Evolutionary conservation across 1,140 invertebrate species (phyloP).

Genomic region (Drosophila malerkotliana): DNA sequence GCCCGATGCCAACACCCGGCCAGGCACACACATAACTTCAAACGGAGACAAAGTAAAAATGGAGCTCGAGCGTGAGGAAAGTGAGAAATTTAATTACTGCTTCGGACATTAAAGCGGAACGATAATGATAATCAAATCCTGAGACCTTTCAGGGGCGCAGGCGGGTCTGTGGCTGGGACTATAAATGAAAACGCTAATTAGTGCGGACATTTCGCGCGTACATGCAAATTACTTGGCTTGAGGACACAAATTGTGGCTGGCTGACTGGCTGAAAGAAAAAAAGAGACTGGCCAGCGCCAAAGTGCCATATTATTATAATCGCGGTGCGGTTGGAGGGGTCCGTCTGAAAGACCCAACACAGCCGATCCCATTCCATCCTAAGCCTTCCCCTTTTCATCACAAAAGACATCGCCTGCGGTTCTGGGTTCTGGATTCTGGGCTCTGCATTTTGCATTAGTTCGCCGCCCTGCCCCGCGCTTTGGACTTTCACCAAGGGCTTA

Average conservation of each 20-base stretch:
- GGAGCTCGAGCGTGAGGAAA: slow-evolving; percentile 27
- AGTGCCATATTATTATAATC: slow-evolving; percentile 78
- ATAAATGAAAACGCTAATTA: slow-evolving; percentile 78
- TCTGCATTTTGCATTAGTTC: slow-evolving; percentile 43
- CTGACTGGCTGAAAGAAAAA: slow-evolving; percentile 10
- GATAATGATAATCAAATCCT: slow-evolving; percentile 68
- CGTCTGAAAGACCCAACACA: slow-evolving; percentile 19
- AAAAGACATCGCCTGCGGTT: slow-evolving; percentile 33
- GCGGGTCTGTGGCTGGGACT: slow-evolving; percentile 15
- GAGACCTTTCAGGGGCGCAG: slow-evolving; percentile 17
- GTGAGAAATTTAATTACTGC: slow-evolving; percentile 54
- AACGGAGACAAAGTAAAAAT: slow-evolving; percentile 39
- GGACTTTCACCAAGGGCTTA: slow-evolving; percentile 58
- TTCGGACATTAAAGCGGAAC: slow-evolving; percentile 56
- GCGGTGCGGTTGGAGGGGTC: slow-evolving; percentile 46
- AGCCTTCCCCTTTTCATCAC: slow-evolving; percentile 23
- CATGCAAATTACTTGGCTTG: slow-evolving; percentile 79
- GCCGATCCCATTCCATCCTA: background rate
- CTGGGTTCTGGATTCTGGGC: slow-evolving; percentile 16
- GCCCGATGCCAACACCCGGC: background rate
- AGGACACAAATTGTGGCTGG: slow-evolving; percentile 64
- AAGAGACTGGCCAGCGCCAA: slow-evolving; percentile 39
- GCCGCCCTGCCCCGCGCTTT: background rate
- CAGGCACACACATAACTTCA: slow-evolving; percentile 22
- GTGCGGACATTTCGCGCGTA: slow-evolving; percentile 68